Conservation (phyloP, 2,797 vertebrate species). For the Clarias platycephalus region DNA sequence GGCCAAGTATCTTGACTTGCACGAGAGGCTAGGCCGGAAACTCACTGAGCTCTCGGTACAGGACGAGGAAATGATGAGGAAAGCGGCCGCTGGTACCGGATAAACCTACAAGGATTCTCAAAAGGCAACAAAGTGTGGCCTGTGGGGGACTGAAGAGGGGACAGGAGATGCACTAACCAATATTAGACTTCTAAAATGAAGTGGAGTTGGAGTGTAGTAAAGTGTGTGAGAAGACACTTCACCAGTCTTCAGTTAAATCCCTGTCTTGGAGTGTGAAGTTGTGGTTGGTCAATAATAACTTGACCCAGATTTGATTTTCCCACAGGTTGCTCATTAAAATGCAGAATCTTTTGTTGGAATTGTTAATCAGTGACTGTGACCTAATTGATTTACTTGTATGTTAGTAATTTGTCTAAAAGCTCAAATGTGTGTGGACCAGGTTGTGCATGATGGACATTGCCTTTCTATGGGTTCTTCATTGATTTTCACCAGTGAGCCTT, state of each 20-base stretch:
- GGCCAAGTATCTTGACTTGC: slow-evolving; percentile 95
- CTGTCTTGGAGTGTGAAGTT: not conserved
- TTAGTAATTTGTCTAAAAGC: slow-evolving; percentile 26
- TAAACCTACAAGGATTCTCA: slow-evolving; percentile 50
- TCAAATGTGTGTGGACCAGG: slow-evolving; percentile 22
- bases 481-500: not conserved
- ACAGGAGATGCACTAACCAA: not conserved
- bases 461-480: not conserved
- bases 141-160: slow-evolving; percentile 12
- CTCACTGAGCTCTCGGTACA: slow-evolving; percentile 92
- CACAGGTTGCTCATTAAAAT: slow-evolving; percentile 5
- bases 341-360: slow-evolving; percentile 11
- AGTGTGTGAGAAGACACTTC: slow-evolving; percentile 17
- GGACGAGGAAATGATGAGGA: slow-evolving; percentile 91
- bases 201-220: not conserved
- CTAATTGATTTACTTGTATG: not conserved
- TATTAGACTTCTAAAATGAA: not conserved
- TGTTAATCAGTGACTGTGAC: not conserved
- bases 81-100: slow-evolving; percentile 76
- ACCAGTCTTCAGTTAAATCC: slow-evolving; percentile 28
- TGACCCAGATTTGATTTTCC: slow-evolving; percentile 12
- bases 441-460: slow-evolving; percentile 19
- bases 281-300: not conserved
- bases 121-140: slow-evolving; percentile 5
- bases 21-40: slow-evolving; percentile 91